Conservation (phyloP, 2,113 vertebrate species). For the Arenaria interpres region DNA sequence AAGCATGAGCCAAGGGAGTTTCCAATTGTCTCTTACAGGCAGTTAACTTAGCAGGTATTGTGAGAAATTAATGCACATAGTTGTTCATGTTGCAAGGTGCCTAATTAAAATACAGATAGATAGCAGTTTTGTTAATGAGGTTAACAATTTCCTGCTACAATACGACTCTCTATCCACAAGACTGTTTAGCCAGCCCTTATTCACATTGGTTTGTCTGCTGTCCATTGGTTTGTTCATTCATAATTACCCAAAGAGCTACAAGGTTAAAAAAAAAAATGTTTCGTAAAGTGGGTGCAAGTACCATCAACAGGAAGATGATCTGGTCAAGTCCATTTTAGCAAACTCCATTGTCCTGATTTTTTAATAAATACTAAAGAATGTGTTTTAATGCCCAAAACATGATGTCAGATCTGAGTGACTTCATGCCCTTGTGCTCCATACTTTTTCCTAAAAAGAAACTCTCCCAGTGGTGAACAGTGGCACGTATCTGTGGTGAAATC, state of each 20-base stretch:
- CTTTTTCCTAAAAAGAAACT: neutral
- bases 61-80: neutral
- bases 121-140: neutral
- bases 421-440: neutral
- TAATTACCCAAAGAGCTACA: neutral
- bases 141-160: neutral
- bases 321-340: neutral
- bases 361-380: neutral
- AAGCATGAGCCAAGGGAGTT: neutral
- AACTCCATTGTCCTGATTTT: neutral
- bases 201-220: neutral
- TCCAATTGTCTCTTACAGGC: neutral
- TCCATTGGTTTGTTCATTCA: neutral
- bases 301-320: neutral
- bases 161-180: neutral
- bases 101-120: neutral
- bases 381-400: neutral
- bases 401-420: neutral
- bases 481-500: neutral
- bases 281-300: neutral
- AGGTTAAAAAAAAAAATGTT: neutral
- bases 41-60: neutral
- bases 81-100: neutral
- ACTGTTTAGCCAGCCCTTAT: neutral
- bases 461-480: neutral